Evolutionary conservation across 2,888 invertebrate genomes (phyloP).

Genomic region (Eupithecia insigniata): DNA sequence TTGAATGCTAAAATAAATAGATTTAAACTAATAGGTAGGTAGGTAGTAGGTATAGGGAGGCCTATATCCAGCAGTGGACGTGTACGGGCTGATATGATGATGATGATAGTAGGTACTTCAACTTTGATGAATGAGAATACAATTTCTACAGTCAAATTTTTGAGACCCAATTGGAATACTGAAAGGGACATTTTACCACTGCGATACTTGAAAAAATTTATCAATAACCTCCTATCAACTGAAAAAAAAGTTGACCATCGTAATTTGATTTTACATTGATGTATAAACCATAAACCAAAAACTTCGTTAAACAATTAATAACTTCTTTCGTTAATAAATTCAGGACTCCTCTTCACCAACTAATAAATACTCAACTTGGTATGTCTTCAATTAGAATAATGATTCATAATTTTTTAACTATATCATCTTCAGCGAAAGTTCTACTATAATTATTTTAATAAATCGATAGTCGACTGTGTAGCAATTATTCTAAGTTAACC

Average conservation of each 20-base stretch:
- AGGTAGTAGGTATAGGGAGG: no score
- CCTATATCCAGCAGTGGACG: no score
- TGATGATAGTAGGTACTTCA: neutral
- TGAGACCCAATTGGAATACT: neutral
- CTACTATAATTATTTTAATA: constrained; percentile 17
- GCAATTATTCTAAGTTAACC: constrained; percentile 20
- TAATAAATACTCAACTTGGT: constrained; percentile 11
- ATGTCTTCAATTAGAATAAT: constrained; percentile 22
- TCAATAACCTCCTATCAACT: no score
- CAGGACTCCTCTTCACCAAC: neutral
- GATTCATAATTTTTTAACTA: constrained; percentile 26
- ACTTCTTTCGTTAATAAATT: constrained; percentile 4
- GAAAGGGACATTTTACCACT: neutral
- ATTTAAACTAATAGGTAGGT: neutral
- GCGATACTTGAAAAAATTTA: neutral
- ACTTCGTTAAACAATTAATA: no score
- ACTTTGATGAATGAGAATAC: neutral
- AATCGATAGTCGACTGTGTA: neutral
- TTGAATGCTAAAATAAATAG: neutral
- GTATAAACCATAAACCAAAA: neutral
- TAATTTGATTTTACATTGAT: neutral
- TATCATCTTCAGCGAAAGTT: constrained; percentile 19
- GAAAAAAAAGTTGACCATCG: neutral
- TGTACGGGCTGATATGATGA: no score
- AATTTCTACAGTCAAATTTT: neutral